Percentiles rank a stretch among this genome's conserved stretches.
Evolutionary conservation across 2,888 invertebrate species (phyloP).

Genomic region (Patella depressa): DNA sequence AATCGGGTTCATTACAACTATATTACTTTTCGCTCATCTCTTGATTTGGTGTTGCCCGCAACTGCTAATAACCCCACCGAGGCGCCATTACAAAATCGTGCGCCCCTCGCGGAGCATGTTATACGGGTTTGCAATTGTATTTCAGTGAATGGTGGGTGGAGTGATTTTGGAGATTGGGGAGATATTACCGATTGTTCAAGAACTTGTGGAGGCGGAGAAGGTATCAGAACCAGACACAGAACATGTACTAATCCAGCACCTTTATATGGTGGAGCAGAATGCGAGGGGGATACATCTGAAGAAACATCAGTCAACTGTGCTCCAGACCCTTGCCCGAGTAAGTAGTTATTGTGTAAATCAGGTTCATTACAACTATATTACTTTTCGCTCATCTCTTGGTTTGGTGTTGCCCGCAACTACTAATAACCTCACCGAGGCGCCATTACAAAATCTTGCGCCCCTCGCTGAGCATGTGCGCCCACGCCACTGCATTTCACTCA

Average conservation of each 20-base stretch:
- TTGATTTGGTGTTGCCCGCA: too few species aligned
- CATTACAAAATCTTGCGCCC: too few species aligned
- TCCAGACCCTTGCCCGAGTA: constrained; percentile 30
- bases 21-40: too few species aligned
- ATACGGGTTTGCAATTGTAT: not conserved
- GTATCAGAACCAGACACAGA: constrained; percentile 13
- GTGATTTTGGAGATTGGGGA: constrained; percentile 17
- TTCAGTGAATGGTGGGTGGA: constrained; percentile 34
- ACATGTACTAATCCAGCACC: constrained; percentile 30
- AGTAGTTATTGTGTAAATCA: not conserved
- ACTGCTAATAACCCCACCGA: too few species aligned
- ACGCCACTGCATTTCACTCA: not conserved
- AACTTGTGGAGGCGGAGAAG: constrained; percentile 27
- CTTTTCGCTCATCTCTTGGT: too few species aligned
- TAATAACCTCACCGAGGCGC: too few species aligned
- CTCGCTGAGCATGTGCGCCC: too few species aligned
- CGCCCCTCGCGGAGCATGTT: too few species aligned
- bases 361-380: too few species aligned
- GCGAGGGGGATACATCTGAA: constrained; percentile 19
- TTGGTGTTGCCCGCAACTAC: too few species aligned
- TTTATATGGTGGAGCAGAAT: constrained; percentile 24
- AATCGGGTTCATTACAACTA: too few species aligned
- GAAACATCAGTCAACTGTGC: constrained; percentile 9
- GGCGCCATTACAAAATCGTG: too few species aligned
- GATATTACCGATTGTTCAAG: constrained; percentile 19